These are phyloP conservation scores for Hydrophis major DNA, from an alignment of 2,797 vertebrate genomes.

Conservation along the genomic window DNA sequence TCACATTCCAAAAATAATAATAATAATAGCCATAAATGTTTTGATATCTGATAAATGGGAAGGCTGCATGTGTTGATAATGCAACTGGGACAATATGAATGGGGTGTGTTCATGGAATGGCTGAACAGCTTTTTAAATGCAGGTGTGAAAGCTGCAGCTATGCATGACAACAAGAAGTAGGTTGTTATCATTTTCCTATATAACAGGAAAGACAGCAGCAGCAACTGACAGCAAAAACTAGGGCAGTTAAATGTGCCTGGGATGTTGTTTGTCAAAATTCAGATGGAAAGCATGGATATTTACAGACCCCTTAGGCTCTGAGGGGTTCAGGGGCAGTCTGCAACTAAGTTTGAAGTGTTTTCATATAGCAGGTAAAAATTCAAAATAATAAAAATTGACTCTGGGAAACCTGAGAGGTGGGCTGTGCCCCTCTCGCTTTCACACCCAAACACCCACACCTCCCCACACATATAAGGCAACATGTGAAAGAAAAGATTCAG, in stretches of 20 bases:
- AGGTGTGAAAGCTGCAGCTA: neutral
- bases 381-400: neutral
- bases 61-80: neutral
- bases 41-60: neutral
- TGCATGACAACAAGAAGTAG: neutral
- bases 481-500: neutral
- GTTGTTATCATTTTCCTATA: neutral
- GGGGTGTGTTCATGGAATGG: neutral
- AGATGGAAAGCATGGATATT: neutral
- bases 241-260: neutral
- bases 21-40: neutral
- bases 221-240: neutral
- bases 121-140: neutral
- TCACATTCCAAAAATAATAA: neutral
- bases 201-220: neutral
- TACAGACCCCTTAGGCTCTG: neutral
- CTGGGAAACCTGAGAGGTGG: neutral
- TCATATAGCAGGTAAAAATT: neutral
- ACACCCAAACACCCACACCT: neutral
- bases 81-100: neutral
- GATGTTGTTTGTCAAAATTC: constrained; percentile 5
- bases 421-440: neutral
- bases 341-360: neutral
- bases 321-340: neutral
- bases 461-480: neutral